Evolutionary conservation across 2,113 vertebrate genomes (phyloP), one percentile per base, ranked within the genome.

Genomic region (Misgurnus mizolepis): DNA sequence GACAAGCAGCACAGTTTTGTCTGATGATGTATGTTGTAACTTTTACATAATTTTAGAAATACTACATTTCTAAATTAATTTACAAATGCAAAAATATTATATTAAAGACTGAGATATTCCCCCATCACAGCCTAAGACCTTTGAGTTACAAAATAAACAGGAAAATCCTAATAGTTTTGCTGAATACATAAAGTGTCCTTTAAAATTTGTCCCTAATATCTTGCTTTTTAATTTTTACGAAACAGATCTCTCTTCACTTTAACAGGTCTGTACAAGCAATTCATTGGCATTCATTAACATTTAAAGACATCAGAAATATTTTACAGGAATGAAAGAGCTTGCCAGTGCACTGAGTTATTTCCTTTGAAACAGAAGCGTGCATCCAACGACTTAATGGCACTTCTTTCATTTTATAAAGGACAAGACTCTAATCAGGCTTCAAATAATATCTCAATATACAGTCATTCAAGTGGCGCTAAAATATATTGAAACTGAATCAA

Each of bases 371-470:
- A 76, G 88, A 87, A 86, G 83, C 85, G 85, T 79, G 86, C 88
- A 78, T 83, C 90, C 87, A 82, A 85, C 82, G 81, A 80, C 81
- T 82, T 40, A 39, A 50, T 75, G 64, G 18, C 85, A 83, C 83
- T 87, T 89, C 86, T 92, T 90, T 91, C 88, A 91, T 92, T 93
- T 90, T 88, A 92, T 92, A 81, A 80, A 86, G 88, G 88, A 88
- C 39, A 78, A 77, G 79, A 79, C 49, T 82, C 75, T 84, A 86
- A 78, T 91, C 88, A 86, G 87, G 87, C 89, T 90, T 90, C 86
- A 88, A 89, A 86, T 77, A 85, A 88, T 83, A 87, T 86, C 85
- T 88, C 84, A 78, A 88, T 86, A 80, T 78, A 87, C 68, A 85
- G 88, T 75, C 84, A 79, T 62, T 86, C 83, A 88, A 88, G 76